A percentile compares a stretch with the other conserved stretches of the same genome.
Conservation (phyloP, 2,888 invertebrate species). For the Syrphus vitripennis region DNA sequence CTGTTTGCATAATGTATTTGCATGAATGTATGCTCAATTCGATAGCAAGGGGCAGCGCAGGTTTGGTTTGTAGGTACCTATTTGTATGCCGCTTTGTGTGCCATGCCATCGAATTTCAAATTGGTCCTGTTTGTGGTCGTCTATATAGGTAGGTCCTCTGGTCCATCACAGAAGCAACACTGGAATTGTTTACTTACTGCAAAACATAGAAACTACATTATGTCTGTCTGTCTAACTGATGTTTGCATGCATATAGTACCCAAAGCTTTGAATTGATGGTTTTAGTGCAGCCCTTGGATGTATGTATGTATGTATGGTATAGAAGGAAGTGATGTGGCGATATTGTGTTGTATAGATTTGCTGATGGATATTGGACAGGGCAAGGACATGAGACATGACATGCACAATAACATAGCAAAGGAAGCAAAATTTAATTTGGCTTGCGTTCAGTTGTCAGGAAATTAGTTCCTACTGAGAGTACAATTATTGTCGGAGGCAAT, state of each 20-base stretch:
- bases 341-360: neutral
- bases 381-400: conserved; percentile 16
- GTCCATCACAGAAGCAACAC: conserved; percentile 11
- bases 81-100: neutral
- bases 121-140: conserved; percentile 8
- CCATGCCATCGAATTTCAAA: neutral
- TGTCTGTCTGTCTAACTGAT: conserved; percentile 16
- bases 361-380: conserved; percentile 13
- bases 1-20: conserved; percentile 37
- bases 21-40: conserved; percentile 47
- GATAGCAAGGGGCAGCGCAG: neutral
- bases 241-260: conserved; percentile 24
- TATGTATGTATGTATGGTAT: neutral
- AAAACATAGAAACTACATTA: conserved; percentile 23
- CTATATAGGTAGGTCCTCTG: neutral
- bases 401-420: neutral
- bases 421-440: conserved; percentile 44
- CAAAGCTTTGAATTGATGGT: conserved; percentile 14
- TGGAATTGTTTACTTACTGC: conserved; percentile 9
- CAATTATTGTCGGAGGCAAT: neutral
- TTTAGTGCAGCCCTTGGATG: neutral
- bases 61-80: neutral
- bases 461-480: conserved; percentile 36
- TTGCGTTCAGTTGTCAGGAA: conserved; percentile 36
- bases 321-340: neutral